Base-by-base conservation (phyloP, 1,140 invertebrate species). In the Drosophila virilis region DNA sequence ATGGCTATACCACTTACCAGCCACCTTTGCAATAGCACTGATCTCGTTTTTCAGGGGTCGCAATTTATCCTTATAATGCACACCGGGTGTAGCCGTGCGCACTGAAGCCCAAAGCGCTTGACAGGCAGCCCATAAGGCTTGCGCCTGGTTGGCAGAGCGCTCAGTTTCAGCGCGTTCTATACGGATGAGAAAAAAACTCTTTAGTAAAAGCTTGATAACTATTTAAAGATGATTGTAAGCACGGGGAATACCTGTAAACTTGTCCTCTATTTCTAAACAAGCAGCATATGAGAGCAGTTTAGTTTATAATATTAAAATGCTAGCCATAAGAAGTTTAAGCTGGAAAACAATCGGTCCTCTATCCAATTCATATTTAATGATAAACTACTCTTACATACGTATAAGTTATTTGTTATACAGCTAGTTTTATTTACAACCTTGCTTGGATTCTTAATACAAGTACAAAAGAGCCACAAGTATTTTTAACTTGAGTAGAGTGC, bases 51-150 rank as follows among this genome's bases (percentile, higher is more conserved):
- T 94, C n/a, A 98, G 92, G 5, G 97, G 97, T 72, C 94, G 95
- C 60, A 97, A 91, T 89, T 94, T 94, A 82, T 89, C 94, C 92
- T 81, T 94, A 90, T 92, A 93, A 73, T 91, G 92, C 60, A 93
- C 77, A 52, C 93, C 94, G 8, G 93, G 93, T 62, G 93, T 93
- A 52, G 93, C 94, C 35, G 93, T 92, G 77, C 95, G 95, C n/a
- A 98, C 94, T 6, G 96, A 95, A 48, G 95, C 93, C 78, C 96
- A 94, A 35, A 99, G 93, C 13, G 97, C 95, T 86, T 98, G 97
- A 90, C 97, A 98, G 8, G 98, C 96, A 61, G 97, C 95, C 98
- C 98, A 99, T 73, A 99, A 94, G 37, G 97, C 94, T 91, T 98
- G 97, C 5, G 97, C 96, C 75, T 97, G 95, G 62, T 96, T 95